Base-by-base conservation (phyloP, 64 coral and sea anemone species). In the Montipora efflorescens region DNA sequence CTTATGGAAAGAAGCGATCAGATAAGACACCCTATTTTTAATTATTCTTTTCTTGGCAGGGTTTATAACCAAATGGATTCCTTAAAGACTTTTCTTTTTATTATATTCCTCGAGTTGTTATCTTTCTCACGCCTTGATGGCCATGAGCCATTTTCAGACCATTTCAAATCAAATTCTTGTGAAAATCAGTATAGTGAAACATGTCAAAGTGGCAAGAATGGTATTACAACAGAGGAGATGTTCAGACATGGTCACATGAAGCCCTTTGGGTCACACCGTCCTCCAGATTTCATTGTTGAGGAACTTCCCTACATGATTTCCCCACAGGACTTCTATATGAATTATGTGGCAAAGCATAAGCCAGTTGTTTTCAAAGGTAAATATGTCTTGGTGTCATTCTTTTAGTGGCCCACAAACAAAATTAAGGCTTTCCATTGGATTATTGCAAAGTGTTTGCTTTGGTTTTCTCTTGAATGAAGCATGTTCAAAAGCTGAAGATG, bases 331-430 rank as follows among this genome's bases (percentile, higher is more conserved):
- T 99, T 99, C 74, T 99, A 96, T 21, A 96, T 99, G 98, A 94
- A 99, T 64, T 99, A 94, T 96, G 98, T 99, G n/a, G 59, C 94
- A 14, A 94, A 96, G 78, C 98, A 99, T 78, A 99, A 94, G 86
- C 98, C 98, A 85, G 98, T 99, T 10, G 87, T 99, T 12, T 90
- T 99, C 16, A 99, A 99, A 94, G 95, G 98, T 99, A 89, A 45
- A 11, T 0, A 28, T 55, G 16, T 47, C 5, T 46, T 49, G 44
- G 25, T 43, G 9, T 48, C 13, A 20, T 21, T 7, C 19, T 64
- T 48, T 1, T 19, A 9, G 36, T 15, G 25, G 36, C 36, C 36
- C 36, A 36, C 36, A 36, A 36, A 36, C 36, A 36, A 36, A 36
- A 36, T 36, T 36, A 36, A 36, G 0, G 36, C 36, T 36, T 36